Conservation (phyloP, 1,140 invertebrate species). For the Drosophila equinoxialis region DNA sequence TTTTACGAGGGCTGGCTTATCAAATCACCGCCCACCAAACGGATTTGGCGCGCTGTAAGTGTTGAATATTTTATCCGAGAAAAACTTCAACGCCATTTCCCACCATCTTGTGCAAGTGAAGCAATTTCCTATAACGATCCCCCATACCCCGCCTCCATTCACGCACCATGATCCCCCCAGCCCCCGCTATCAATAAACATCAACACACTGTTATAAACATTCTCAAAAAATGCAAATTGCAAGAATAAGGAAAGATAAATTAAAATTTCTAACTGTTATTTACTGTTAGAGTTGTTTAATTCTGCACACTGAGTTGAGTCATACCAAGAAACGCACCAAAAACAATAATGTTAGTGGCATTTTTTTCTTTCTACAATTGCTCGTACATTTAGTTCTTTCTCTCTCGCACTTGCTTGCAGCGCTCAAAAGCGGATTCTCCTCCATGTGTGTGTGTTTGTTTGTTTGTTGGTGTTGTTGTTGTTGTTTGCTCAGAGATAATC, state of each 20-base stretch:
- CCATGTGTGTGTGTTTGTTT: conserved; percentile 47
- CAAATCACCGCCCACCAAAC: conserved; percentile 94
- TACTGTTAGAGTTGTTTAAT: conserved; percentile 1
- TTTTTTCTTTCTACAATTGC: conserved; percentile 65
- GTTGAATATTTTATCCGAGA: neutral
- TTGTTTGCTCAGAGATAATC: conserved; percentile 60
- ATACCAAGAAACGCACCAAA: conserved; percentile 15
- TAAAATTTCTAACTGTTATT: conserved; percentile 24
- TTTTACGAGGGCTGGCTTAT: conserved; percentile 95
- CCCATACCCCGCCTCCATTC: conserved; percentile 5
- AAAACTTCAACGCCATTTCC: conserved; percentile 5
- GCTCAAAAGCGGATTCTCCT: too few relatives aligned
- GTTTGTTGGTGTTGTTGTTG: conserved; percentile 27
- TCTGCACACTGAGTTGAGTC: conserved; percentile 11
- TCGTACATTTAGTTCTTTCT: conserved; percentile 18
- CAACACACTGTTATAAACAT: conserved; percentile 11
- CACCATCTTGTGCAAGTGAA: conserved; percentile 10
- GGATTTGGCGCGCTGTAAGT: conserved; percentile 94
- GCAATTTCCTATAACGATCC: conserved; percentile 21
- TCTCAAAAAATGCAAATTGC: conserved; percentile 1
- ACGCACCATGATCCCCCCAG: neutral
- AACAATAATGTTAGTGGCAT: conserved; percentile 58
- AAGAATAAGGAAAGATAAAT: conserved; percentile 4
- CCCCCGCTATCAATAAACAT: neutral
- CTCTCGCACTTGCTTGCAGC: conserved; percentile 8